Conservation (phyloP, 2,797 vertebrate species). For the Rhincodon typus region DNA sequence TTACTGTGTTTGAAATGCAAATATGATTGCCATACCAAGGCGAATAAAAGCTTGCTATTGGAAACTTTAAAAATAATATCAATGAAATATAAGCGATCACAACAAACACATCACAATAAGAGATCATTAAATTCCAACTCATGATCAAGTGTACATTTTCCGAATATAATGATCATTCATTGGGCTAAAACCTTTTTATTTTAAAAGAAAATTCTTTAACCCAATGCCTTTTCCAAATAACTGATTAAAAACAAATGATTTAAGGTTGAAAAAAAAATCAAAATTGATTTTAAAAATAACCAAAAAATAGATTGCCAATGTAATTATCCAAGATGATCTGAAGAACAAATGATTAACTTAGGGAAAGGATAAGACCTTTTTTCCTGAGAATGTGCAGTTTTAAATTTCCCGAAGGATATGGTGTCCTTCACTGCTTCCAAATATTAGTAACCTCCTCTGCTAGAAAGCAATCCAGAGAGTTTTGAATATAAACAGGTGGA, state of each 20-base stretch:
- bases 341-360: neutral
- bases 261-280: neutral
- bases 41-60: neutral
- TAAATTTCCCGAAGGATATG: neutral
- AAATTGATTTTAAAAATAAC: neutral
- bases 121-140: neutral
- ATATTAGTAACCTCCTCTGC: neutral
- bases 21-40: neutral
- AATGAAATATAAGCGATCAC: neutral
- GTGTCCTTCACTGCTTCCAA: neutral
- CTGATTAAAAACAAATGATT: neutral
- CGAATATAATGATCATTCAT: neutral
- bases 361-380: neutral
- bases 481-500: neutral
- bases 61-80: neutral
- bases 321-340: neutral
- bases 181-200: neutral
- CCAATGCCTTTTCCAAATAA: neutral
- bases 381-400: neutral
- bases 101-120: neutral
- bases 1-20: neutral
- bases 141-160: neutral
- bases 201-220: neutral
- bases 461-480: neutral
- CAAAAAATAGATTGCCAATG: neutral